Evolutionary conservation across 2,113 vertebrate species (phyloP).

Genomic region (Gavialis gangeticus): DNA sequence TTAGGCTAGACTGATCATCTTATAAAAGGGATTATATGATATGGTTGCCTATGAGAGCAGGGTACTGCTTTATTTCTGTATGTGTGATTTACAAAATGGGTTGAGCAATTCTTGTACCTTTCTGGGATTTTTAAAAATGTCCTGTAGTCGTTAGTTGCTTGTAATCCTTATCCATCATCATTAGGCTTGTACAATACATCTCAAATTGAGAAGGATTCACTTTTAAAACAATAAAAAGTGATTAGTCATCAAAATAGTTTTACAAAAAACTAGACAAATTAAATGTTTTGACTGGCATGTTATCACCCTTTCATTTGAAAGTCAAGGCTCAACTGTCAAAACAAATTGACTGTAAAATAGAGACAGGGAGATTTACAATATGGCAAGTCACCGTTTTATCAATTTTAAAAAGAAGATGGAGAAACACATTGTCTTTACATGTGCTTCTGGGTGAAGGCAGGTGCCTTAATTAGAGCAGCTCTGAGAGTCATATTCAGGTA

Average conservation of each 20-base stretch:
- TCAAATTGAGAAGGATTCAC: constrained; percentile 59
- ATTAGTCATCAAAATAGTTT: constrained; percentile 67
- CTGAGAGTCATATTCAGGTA: too few species aligned
- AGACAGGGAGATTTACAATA: neutral
- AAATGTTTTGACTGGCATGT: constrained; percentile 50
- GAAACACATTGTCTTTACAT: neutral
- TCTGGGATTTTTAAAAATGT: neutral
- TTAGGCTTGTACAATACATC: neutral
- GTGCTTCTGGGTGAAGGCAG: neutral
- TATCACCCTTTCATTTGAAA: constrained; percentile 42
- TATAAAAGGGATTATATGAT: neutral
- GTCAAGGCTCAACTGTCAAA: constrained; percentile 47
- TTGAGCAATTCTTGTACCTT: neutral
- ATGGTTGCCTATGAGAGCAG: neutral
- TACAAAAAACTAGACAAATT: constrained; percentile 55
- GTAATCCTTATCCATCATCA: constrained; percentile 48
- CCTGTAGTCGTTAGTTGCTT: constrained; percentile 12
- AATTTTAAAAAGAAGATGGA: neutral
- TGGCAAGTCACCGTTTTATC: neutral
- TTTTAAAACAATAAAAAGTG: constrained; percentile 60
- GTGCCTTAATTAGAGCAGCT: too few species aligned
- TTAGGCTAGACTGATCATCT: neutral
- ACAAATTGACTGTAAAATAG: neutral
- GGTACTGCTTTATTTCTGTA: neutral
- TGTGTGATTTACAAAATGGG: constrained; percentile 2